Evolutionary conservation across 2,888 invertebrate genomes (phyloP), one percentile per base, ranked within the genome.

Genomic region (Uloborus plumipes): DNA sequence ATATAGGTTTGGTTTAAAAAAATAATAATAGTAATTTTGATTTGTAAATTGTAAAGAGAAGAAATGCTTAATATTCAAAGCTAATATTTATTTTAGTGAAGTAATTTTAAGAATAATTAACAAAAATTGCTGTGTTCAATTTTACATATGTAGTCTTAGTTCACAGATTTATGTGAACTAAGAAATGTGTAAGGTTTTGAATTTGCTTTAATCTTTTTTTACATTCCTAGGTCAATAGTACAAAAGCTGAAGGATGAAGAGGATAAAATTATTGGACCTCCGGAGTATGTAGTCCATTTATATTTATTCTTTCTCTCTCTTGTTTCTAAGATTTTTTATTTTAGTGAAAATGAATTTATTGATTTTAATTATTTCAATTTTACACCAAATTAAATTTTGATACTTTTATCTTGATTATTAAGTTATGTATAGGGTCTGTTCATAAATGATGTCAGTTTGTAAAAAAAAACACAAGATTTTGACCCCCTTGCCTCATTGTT

Each of bases 251-350:
- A 50, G n/a, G 62, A 64, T 31, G 51, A 64, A 16, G 64, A 74
- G n/a, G 15, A 39, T 1, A 20, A 0, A 31, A 64, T 75, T 51
- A 58, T 59, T 59, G 74, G 74, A 0, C 50, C 9, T 51, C 74
- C 80, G 22, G 73, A 67, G 80, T 81, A 59, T 70, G 74, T 74
- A 51, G 20, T 65, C 39, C 6, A 13, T 47, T 18, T 64, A 39
- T 47, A 18, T 64, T 39, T 13, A 18, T 18, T 55, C 20, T 39
- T 39, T 39, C 3, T 39, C 9, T 39, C 39, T 39, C 11, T 39
- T 11, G 7, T 39, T 11, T 39, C 39, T 6, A 39, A 39, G 9
- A 11, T 39, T 39, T 11, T 11, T 39, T 11, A 9, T 7, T 9
- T 39, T 7, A 39, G 39, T 39, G 39, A 2, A n/a, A 26, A 26